Evolutionary conservation across 1,140 invertebrate species (phyloP), one percentile per base, ranked within the genome.

Genomic region (Euura saliciscinereae): DNA sequence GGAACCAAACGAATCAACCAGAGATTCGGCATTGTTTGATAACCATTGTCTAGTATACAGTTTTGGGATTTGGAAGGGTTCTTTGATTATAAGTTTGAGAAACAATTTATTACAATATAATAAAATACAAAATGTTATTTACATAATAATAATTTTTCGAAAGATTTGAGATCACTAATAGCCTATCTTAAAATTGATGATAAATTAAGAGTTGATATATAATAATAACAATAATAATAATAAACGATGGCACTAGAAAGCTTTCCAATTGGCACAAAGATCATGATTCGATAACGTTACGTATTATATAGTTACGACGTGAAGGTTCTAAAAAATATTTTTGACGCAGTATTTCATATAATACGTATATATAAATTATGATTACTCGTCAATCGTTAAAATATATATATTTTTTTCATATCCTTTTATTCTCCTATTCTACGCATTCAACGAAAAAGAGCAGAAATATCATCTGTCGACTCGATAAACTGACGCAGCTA

Each of bases 111-210:
- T 28, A 28, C 28, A 28, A 59, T 59, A 59, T 69, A 64, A 72
- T 44, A 69, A 75, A 77, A 72, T 71, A 66, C n/a, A 59, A 73
- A 73, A 70, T 69, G 45, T 45, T 71, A 59, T 75, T 73, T 73
- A 74, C 71, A 68, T 71, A 68, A 42, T 6, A 43, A 45, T 51
- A 13, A 44, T 73, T 59, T 45, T 43, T 67, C 66, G 66, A 13
- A 42, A 67, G 0, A 67, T 67, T 42, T 67, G 66, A 67, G 66
- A 67, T 67, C 66, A 44, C 66, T 67, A 67, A 67, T 42, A 67
- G 66, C 10, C 13, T 28, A 42, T 8, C 11, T 28, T 67, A 42
- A 67, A 67, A 44, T 67, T 28, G 43, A 10, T 42, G 11, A 8
- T 67, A 67, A 44, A 10, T 67, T 67, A 8, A 8, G 43, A 42